Conservation (phyloP, 2,888 invertebrate genomes). For the Chydorus sphaericus region DNA sequence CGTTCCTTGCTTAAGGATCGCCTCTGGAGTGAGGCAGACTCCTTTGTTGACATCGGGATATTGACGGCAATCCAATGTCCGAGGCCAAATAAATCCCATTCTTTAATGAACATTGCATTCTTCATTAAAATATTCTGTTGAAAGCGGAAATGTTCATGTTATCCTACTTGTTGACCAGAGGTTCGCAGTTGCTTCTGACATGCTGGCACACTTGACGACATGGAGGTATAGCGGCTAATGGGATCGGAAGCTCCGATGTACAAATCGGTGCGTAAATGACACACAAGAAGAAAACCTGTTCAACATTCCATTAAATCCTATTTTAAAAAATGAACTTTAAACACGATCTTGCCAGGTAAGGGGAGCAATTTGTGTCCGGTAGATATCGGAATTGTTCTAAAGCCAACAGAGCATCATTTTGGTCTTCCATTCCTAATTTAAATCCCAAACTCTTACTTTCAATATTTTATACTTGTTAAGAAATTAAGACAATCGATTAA, state of each 20-base stretch:
- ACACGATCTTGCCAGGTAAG: slow-evolving; percentile 10
- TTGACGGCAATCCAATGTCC: slow-evolving; percentile 4
- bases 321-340: slow-evolving; percentile 42
- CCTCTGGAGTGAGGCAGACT: slow-evolving; percentile 14
- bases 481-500: no score
- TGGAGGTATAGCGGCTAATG: slow-evolving; percentile 66
- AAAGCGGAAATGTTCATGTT: neutral
- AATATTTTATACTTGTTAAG: no score
- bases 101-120: neutral
- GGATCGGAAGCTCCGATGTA: slow-evolving; percentile 44
- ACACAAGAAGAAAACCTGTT: slow-evolving; percentile 58
- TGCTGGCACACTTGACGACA: slow-evolving; percentile 74
- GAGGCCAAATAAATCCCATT: slow-evolving; percentile 13
- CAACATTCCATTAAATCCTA: neutral
- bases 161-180: neutral
- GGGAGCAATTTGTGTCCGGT: slow-evolving; percentile 11
- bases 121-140: neutral
- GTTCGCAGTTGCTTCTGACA: slow-evolving; percentile 29
- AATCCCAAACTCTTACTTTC: no score
- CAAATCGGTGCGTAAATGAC: slow-evolving; percentile 83
- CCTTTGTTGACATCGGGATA: slow-evolving; percentile 10
- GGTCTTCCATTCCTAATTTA: slow-evolving; percentile 41
- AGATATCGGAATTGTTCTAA: slow-evolving; percentile 12
- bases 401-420: slow-evolving; percentile 63
- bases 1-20: neutral